Base-by-base conservation (phyloP, 1,140 invertebrate genomes). In the Ostrea denselamellosa region DNA sequence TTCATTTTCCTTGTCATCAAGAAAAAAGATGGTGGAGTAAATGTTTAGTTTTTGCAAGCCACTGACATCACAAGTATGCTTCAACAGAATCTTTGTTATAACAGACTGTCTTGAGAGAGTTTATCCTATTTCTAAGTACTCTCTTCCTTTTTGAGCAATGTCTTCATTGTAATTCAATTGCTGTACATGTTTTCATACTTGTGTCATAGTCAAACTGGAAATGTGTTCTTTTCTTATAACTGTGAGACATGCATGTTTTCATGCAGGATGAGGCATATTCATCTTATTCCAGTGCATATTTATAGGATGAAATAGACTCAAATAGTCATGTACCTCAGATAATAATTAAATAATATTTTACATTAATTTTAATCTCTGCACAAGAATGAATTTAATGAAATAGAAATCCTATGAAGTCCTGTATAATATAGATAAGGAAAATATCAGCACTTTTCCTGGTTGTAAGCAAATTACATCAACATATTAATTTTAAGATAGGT, bases 71-170 rank as follows among this genome's bases (percentile, higher is more conserved):
- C 3, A 25, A 77, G 68, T 77, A 77, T 22, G 28, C 25, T 28
- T 77, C 68, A 28, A 12, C 9, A 34, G 28, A 34, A 77, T 77
- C 68, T 77, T 25, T 77, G 25, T 34, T 77, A 28, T 8, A 77
- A 34, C 68, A 77, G 68, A 34, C 68, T 25, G 25, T 34, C 68
- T 77, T 77, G 28, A 77, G 68, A 77, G 68, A 34, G 8, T 77
- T 77, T 77, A 77, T 77, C 68, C 68, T 77, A 10, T 77, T 34
- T 17, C 28, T 12, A 77, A 77, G 68, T 77, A 25, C 28, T 25
- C 68, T 28, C 28, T 77, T 77, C 68, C 68, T 25, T 77, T 77
- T 34, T 28, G 28, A 77, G 68, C 68, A 77, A 77, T 77, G 28
- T 77, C 68, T 77, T 34, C 28, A 77, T 77, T 77, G 68, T 77